Conservation (phyloP, 2,113 vertebrate genomes). For the Xenopus tropicalis region DNA sequence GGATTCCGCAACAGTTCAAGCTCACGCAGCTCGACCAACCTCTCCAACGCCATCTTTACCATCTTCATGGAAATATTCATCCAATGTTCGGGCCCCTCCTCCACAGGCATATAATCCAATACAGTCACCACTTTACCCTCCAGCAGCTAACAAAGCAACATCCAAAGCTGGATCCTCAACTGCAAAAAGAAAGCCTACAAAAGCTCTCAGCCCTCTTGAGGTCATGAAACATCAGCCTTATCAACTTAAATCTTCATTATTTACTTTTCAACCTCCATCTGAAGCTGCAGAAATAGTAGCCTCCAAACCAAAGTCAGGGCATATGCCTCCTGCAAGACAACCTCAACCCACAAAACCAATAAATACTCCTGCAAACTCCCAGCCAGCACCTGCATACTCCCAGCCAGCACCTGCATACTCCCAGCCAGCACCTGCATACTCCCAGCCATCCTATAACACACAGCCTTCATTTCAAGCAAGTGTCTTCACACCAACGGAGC, state of each 20-base stretch:
- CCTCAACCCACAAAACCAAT: constrained; percentile 57
- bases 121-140: constrained; percentile 86
- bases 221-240: constrained; percentile 98
- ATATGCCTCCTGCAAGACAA: constrained; percentile 61
- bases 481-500: constrained; percentile 56
- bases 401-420: constrained; percentile 43
- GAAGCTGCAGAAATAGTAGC: constrained; percentile 65
- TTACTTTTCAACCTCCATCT: constrained; percentile 84
- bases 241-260: constrained; percentile 88
- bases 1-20: constrained; percentile 89
- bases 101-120: constrained; percentile 89
- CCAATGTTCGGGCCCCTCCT: constrained; percentile 90
- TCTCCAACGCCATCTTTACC: constrained; percentile 89
- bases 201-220: constrained; percentile 85
- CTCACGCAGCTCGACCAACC: constrained; percentile 74
- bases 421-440: constrained; percentile 64
- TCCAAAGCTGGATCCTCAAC: constrained; percentile 55
- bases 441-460: constrained; percentile 68
- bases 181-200: constrained; percentile 74
- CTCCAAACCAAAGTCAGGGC: constrained; percentile 63
- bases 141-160: constrained; percentile 75
- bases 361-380: constrained; percentile 37
- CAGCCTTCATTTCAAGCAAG: constrained; percentile 69
- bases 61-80: constrained; percentile 88
- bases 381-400: neutral